phyloP scores from a whole-genome alignment of 2,797 vertebrate species.

The Capromys pilorides region DNA sequence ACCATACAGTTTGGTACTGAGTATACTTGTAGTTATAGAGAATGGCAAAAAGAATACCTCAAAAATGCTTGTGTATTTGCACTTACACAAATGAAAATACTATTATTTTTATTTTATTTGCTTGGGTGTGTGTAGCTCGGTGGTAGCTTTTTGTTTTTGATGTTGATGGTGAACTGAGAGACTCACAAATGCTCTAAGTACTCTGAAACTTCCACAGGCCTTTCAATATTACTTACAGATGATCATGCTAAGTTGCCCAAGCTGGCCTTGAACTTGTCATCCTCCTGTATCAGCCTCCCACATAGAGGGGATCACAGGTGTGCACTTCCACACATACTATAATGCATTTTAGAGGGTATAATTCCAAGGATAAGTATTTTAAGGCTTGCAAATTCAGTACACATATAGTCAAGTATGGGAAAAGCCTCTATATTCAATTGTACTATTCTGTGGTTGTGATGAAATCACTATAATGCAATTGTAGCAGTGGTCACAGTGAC shows the following conservation, averaged over 20 bases:
- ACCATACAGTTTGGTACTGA: neutral
- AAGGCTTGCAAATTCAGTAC: neutral
- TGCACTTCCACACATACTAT: neutral
- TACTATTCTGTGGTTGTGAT: neutral
- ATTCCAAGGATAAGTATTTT: neutral
- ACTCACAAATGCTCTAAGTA: neutral
- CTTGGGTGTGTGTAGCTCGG: neutral
- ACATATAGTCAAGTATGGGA: neutral
- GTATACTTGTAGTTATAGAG: neutral
- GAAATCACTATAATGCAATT: neutral
- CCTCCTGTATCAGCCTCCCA: neutral
- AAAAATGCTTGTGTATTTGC: neutral
- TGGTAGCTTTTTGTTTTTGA: neutral
- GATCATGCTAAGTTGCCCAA: neutral
- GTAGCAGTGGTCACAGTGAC: neutral
- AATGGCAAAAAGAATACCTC: neutral
- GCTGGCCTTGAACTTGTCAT: neutral
- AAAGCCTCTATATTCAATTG: neutral
- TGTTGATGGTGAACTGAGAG: neutral
- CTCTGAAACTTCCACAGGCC: neutral
- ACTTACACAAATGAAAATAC: slow-evolving; percentile 6
- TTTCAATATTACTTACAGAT: neutral
- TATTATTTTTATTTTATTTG: neutral
- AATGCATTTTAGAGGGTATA: neutral
- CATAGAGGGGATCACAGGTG: neutral